Percentiles rank a stretch among this genome's conserved stretches.
Evolutionary conservation across 2,888 invertebrate species (phyloP).

Genomic region (Caenorhabditis japonica): DNA sequence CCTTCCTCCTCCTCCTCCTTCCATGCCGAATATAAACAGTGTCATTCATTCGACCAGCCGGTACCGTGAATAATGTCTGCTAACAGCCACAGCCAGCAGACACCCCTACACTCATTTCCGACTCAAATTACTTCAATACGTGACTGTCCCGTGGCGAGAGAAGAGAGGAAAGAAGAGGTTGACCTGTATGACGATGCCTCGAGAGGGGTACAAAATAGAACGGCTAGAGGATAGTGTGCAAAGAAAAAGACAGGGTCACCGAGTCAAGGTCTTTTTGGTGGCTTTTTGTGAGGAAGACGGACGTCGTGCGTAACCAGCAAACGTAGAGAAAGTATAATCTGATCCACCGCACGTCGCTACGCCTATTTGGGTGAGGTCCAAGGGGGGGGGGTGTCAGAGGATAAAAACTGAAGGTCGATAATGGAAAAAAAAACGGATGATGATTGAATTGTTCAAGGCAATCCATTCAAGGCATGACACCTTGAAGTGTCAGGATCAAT

Average conservation of each 20-base stretch:
- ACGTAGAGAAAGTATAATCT: conserved; percentile 12
- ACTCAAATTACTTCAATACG: conserved; percentile 36
- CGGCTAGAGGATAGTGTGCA: conserved; percentile 19
- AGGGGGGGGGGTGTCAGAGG: not conserved
- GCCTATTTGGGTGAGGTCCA: conserved; percentile 7
- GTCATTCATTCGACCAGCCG: too few relatives aligned
- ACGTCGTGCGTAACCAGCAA: conserved; percentile 7
- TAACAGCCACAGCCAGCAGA: too few relatives aligned
- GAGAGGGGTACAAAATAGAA: conserved; percentile 8
- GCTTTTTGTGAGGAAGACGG: conserved; percentile 18
- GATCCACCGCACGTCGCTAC: conserved; percentile 2
- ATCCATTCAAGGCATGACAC: too few relatives aligned
- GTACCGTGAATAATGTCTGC: too few relatives aligned
- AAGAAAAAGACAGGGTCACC: conserved; percentile 20
- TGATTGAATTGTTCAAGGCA: not conserved
- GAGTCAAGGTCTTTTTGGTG: conserved; percentile 38
- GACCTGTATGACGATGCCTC: conserved; percentile 31
- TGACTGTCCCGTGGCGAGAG: too few relatives aligned
- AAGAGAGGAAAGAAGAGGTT: too few relatives aligned
- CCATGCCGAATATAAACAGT: conserved; percentile 34
- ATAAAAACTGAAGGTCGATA: not conserved
- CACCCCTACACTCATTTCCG: conserved; percentile 2
- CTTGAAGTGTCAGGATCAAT: too few relatives aligned
- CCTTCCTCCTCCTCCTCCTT: not conserved
- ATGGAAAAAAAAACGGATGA: not conserved